Conservation (phyloP, 2,797 vertebrate species). For the Hyperoplus lanceolatus region DNA sequence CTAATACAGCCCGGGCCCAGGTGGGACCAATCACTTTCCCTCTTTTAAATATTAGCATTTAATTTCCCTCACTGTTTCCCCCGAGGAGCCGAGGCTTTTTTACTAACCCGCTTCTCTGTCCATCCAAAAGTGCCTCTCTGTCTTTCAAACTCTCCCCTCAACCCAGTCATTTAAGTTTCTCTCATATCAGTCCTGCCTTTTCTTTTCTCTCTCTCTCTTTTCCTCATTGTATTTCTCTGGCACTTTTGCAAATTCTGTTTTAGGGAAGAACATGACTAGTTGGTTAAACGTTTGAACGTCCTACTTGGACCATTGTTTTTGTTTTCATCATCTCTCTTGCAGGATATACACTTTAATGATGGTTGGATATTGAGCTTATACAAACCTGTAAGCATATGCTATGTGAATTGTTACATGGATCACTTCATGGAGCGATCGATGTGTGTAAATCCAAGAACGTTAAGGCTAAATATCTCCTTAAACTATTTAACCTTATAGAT, state of each 20-base stretch:
- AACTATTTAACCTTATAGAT: no score
- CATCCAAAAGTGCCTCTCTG: not conserved
- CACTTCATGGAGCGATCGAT: no score
- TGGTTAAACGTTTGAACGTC: no score
- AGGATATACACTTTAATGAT: no score
- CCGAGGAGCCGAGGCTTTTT: slow-evolving; percentile 28
- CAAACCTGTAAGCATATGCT: no score
- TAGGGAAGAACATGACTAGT: no score
- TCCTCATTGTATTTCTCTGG: slow-evolving; percentile 9
- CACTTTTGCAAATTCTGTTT: slow-evolving; percentile 10
- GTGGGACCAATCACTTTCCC: slow-evolving; percentile 64
- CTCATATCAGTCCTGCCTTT: slow-evolving; percentile 16
- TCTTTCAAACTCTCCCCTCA: slow-evolving; percentile 21
- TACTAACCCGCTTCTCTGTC: slow-evolving; percentile 33
- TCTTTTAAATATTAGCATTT: slow-evolving; percentile 72
- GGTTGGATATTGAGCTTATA: no score
- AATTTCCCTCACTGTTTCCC: slow-evolving; percentile 54
- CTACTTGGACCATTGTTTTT: no score
- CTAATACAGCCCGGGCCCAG: slow-evolving; percentile 68
- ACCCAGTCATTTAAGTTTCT: slow-evolving; percentile 33
- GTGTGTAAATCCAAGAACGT: no score
- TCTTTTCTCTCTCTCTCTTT: not conserved
- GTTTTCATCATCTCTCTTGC: no score
- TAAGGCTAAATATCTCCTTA: no score
- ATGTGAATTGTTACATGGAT: no score